A percentile compares a stretch with the other conserved stretches of the same genome.
Evolutionary conservation across 2,888 invertebrate species (phyloP).

Genomic region (Euplagia quadripunctaria): DNA sequence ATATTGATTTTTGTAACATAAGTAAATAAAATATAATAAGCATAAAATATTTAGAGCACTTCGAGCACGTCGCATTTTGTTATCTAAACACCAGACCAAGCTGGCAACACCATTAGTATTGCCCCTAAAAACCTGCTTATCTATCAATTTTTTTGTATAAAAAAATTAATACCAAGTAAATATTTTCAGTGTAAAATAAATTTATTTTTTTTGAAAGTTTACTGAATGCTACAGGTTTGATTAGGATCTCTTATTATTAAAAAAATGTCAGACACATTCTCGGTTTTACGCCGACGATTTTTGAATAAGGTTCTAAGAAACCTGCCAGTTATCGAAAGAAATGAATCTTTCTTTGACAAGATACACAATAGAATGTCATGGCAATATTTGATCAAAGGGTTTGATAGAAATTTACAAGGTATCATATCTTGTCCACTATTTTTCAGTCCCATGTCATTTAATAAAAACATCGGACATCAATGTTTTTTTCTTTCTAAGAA

Average conservation of each 20-base stretch:
- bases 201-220: background rate
- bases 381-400: background rate
- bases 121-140: no score
- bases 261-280: conserved; percentile 16
- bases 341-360: background rate
- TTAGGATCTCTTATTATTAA: conserved; percentile 16
- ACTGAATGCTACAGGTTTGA: conserved; percentile 5
- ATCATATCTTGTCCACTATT: background rate
- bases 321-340: background rate
- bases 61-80: no score
- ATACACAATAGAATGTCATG: background rate
- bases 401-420: background rate
- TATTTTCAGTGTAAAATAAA: background rate
- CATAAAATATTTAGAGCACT: no score
- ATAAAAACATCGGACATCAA: background rate
- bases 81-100: no score
- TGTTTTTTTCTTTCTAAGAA: background rate
- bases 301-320: background rate
- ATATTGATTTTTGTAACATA: no score
- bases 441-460: background rate
- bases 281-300: background rate
- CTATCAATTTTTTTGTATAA: background rate
- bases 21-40: no score
- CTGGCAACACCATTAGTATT: no score
- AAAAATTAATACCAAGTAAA: background rate